A percentile compares a stretch with the other conserved stretches of the same genome.
Evolutionary conservation across 92 coral and sea anemone species (phyloP).

Genomic region (Desmophyllum pertusum): DNA sequence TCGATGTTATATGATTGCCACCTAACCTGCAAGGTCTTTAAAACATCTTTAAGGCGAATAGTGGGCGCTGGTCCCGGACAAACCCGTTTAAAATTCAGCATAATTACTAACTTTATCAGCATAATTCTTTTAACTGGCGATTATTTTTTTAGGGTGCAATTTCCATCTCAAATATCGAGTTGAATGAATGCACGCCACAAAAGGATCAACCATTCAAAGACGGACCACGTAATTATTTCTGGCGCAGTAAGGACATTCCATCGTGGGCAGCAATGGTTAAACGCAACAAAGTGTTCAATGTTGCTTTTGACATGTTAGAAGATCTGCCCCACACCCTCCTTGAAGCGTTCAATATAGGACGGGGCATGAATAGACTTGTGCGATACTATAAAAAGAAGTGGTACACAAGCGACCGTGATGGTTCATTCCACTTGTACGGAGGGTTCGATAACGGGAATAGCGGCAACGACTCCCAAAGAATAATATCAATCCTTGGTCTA

Average conservation of each 20-base stretch:
- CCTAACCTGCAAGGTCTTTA: no score
- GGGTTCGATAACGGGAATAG: slow-evolving; percentile 48
- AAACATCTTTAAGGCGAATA: no score
- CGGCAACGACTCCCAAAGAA: slow-evolving; percentile 2
- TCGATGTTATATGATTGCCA: no score
- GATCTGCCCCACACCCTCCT: slow-evolving; percentile 10
- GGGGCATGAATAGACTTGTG: neutral
- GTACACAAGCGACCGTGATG: slow-evolving; percentile 30
- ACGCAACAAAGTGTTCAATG: neutral
- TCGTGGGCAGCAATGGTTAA: neutral
- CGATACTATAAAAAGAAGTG: slow-evolving; percentile 21
- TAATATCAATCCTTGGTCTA: slow-evolving; percentile 62
- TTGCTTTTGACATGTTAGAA: slow-evolving; percentile 15
- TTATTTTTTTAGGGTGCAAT: slow-evolving; percentile 8
- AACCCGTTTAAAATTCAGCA: no score
- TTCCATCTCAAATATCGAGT: slow-evolving; percentile 22
- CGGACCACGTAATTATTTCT: no score
- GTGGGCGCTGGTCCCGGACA: neutral
- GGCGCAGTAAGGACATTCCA: neutral
- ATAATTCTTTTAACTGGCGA: neutral
- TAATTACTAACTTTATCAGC: neutral
- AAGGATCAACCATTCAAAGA: neutral
- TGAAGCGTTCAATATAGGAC: neutral
- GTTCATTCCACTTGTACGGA: slow-evolving; percentile 46
- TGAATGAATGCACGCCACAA: neutral